Base-by-base conservation (phyloP, 2,888 invertebrate genomes). In the Eilema depressum region DNA sequence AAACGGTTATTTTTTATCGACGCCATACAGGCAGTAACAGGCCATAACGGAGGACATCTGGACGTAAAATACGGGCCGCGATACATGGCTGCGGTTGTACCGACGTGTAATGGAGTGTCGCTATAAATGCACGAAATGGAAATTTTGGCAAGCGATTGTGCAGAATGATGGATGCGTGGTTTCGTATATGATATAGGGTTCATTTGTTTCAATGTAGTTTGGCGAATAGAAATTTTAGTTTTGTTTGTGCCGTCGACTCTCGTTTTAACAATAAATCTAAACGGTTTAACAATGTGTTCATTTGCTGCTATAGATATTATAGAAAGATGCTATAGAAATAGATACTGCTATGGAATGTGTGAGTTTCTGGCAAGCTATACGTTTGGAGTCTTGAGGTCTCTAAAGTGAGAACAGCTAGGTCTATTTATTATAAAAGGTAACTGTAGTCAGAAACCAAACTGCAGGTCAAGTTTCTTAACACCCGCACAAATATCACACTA, bases 1-100 rank as follows among this genome's bases (percentile, higher is more conserved):
- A 77, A 82, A 80, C 79, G 78, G 85, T 86, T 86, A 86, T 83
- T 87, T 87, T 87, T 86, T 87, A 86, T 87, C 85, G 84, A 67
- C 70, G 73, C 78, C 74, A 78, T 78, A 73, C 83, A 80, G 75
- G 74, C 76, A 71, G 73, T 74, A 75, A 78, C 77, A 69, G 68
- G 71, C 81, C 72, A 78, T 85, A 82, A 80, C 83, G 73, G 72
- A 77, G 82, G 83, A 80, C 83, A 79, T 81, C 82, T 79, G 79
- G 77, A 75, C 80, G 81, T 85, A 80, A 87, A 82, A 87, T 86
- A 86, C 81, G 81, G 75, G 75, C 77, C 63, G 68, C 68, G 73
- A 75, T 75, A 80, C 78, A 82, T 77, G 62, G 72, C 57, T 28
- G 75, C 61, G 75, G 71, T 79, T 69, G 71, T 74, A 83, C 62